Base-by-base conservation (phyloP, 2,888 invertebrate genomes). In the Lasioglossum villosulum region DNA sequence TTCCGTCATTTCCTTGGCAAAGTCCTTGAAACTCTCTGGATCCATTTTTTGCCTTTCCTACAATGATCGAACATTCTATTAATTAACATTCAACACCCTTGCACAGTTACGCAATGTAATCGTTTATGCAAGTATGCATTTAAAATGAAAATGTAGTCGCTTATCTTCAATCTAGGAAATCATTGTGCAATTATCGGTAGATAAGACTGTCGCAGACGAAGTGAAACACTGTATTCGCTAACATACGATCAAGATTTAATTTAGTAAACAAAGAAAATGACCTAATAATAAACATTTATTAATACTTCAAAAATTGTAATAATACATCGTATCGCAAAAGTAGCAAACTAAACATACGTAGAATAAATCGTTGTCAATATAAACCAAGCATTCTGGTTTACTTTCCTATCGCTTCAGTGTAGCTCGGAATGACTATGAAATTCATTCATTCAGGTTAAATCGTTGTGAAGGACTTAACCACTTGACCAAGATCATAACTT, bases 1-100 rank as follows among this genome's bases (percentile, higher is more conserved):
- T 94, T 99, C 98, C 63, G 98, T 97, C 98, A 99, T 99, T 93
- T 98, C 98, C 95, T 98, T 98, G 86, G 98, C 98, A 94, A 98
- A 98, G 92, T 98, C 97, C 95, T 97, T 97, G 95, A 98, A 98
- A 92, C 97, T 97, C 90, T 97, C 96, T 68, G 97, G 97, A 95
- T 98, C 98, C 98, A 98, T 98, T 71, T 98, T 71, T 74, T 34
- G 45, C 48, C 23, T 83, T 66, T 71, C 59, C 78, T 82, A 72
- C 5, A 84, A 80, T 10, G 30, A 59, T 75, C 1, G 56, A 73
- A 76, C 16, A 59, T 30, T 45, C 30, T 52, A 19, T 63, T 82
- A 74, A 79, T 80, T 75, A 34, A 59, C 23, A 82, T 79, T 79
- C 56, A 34, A 70, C 10, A 34, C 0, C 37, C 14, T 23, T 19